These are phyloP conservation scores for Pseudotriccus pelzelni DNA, from an alignment of 2,797 vertebrate genomes.

Conservation along the genomic window DNA sequence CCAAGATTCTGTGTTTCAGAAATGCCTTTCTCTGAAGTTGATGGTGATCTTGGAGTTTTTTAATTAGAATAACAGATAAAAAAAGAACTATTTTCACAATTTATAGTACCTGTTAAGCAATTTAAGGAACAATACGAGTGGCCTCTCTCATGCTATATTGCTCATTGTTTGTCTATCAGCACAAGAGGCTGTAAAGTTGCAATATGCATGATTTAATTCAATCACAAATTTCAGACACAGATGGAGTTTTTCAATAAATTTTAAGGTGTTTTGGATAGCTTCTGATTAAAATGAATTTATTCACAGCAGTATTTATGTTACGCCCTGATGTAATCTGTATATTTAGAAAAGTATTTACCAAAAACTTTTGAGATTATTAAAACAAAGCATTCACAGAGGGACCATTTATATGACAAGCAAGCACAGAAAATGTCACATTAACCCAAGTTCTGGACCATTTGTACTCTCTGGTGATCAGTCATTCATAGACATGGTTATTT, in stretches of 20 bases:
- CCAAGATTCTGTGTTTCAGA: slow-evolving; percentile 59
- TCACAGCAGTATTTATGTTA: background rate
- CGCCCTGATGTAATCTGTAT: background rate
- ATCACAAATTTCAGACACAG: background rate
- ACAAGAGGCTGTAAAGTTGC: background rate
- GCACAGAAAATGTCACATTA: background rate
- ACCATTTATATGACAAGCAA: background rate
- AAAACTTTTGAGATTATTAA: background rate
- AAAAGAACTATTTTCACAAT: background rate
- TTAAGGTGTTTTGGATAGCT: background rate
- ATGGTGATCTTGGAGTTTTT: background rate
- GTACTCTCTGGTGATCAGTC: background rate
- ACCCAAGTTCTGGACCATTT: background rate
- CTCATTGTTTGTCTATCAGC: background rate
- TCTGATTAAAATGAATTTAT: slow-evolving; percentile 6
- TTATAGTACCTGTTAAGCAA: background rate
- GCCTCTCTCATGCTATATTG: background rate
- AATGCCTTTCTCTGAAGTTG: slow-evolving; percentile 37
- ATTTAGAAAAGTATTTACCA: background rate
- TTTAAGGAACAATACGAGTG: background rate
- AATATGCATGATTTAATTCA: slow-evolving; percentile 2
- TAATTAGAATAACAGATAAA: background rate
- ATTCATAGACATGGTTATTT: background rate
- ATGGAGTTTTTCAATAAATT: slow-evolving; percentile 23
- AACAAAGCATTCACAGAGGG: background rate